phyloP scores from a whole-genome alignment of 1,140 invertebrate species.

The Spodoptera frugiperda region DNA sequence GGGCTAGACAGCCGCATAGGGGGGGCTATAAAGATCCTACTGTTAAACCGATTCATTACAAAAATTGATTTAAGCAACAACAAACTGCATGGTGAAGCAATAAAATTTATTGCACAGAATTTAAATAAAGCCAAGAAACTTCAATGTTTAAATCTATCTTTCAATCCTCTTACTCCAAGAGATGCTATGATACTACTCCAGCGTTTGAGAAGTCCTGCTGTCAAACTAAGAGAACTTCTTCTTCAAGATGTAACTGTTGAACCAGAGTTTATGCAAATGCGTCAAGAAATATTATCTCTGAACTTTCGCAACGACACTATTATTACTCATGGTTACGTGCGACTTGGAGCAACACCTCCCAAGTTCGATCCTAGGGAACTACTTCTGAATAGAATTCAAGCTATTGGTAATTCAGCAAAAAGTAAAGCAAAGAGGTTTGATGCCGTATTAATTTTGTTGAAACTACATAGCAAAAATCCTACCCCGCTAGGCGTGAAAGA shows the following conservation, averaged over 20 bases:
- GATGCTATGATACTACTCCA: neutral
- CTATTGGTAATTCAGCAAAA: neutral
- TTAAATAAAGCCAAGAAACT: neutral
- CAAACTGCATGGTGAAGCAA: neutral
- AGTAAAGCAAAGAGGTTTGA: neutral
- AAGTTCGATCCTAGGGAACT: neutral
- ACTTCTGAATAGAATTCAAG: neutral
- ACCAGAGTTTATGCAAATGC: neutral
- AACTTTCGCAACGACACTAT: neutral
- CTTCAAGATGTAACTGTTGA: neutral
- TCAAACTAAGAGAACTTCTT: neutral
- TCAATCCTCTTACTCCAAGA: neutral
- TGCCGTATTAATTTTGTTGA: neutral
- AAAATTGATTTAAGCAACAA: slow-evolving; percentile 1
- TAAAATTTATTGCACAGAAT: neutral
- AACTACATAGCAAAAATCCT: neutral
- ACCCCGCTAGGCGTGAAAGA: neutral
- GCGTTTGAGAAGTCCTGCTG: neutral
- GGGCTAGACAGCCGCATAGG: neutral
- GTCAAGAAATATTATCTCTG: neutral
- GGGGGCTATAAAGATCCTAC: neutral
- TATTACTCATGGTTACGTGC: slow-evolving; percentile 5
- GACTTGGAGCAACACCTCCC: too few species aligned
- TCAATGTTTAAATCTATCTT: slow-evolving; percentile 2
- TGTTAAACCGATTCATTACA: neutral